These are phyloP conservation scores for Scylla paramamosain DNA, from an alignment of 1,140 invertebrate genomes.

Conservation along the genomic window DNA sequence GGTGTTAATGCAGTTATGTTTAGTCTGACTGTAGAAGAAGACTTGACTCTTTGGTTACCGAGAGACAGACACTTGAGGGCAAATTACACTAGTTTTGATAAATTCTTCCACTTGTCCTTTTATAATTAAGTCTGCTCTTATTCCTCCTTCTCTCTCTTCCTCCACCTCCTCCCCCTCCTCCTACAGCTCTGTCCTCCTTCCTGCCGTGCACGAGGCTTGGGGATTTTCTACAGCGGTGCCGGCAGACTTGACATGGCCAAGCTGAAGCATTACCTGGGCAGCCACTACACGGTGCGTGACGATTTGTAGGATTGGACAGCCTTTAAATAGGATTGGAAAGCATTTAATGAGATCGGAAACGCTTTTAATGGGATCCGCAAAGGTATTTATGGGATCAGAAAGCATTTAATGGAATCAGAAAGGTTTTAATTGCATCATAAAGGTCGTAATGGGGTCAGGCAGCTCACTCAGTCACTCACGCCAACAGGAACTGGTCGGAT, in stretches of 20 bases:
- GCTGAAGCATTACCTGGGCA: constrained; percentile 43
- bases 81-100: no score
- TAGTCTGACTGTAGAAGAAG: no score
- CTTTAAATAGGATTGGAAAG: background rate
- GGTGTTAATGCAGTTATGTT: no score
- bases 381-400: no score
- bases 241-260: constrained; percentile 47
- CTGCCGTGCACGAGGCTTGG: constrained; percentile 64
- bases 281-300: constrained; percentile 47
- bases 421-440: no score
- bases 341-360: background rate
- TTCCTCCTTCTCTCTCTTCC: no score
- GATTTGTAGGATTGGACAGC: background rate
- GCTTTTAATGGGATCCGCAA: background rate
- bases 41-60: no score
- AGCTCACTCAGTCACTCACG: no score
- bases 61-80: no score
- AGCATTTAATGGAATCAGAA: no score
- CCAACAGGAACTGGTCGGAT: constrained; percentile 59
- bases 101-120: no score
- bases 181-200: constrained; percentile 60
- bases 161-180: background rate
- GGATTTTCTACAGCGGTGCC: constrained; percentile 67
- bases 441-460: no score
- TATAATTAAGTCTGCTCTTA: background rate